A percentile compares a stretch with the other conserved stretches of the same genome.
Conservation (phyloP, 2,113 vertebrate genomes). For the Megaceryle torquata region DNA sequence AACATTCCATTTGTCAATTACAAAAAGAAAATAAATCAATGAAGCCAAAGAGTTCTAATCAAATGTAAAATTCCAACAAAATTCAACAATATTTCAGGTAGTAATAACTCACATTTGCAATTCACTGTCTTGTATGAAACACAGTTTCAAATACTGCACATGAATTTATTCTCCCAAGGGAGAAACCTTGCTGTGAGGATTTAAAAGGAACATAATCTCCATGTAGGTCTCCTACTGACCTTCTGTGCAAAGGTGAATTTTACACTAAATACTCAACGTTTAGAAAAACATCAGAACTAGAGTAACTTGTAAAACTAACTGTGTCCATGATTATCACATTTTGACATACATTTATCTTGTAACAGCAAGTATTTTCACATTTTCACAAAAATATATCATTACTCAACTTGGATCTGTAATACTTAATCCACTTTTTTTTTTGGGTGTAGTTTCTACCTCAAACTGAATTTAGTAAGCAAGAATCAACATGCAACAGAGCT, state of each 20-base stretch:
- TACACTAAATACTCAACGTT: background rate
- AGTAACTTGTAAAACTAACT: background rate
- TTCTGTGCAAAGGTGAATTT: conserved; percentile 20
- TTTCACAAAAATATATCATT: conserved; percentile 44
- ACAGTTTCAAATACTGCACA: conserved; percentile 52
- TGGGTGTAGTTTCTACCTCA: background rate
- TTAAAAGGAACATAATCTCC: conserved; percentile 14
- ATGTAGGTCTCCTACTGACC: background rate
- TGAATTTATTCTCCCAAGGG: background rate
- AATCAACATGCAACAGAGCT: conserved; percentile 37
- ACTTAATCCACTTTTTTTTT: background rate
- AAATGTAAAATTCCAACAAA: background rate
- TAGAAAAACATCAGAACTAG: background rate
- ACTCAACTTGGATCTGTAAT: background rate
- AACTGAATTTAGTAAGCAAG: conserved; percentile 18
- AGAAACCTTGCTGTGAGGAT: background rate
- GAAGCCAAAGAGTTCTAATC: background rate
- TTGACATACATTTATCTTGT: conserved; percentile 16
- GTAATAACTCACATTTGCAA: conserved; percentile 52
- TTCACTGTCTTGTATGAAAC: conserved; percentile 11
- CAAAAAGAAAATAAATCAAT: background rate
- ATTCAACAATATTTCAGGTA: background rate
- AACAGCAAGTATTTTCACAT: conserved; percentile 42
- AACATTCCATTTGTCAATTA: conserved; percentile 19
- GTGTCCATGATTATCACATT: background rate